Conservation (phyloP, 2,888 invertebrate genomes). For the Eremobia ochroleuca region DNA sequence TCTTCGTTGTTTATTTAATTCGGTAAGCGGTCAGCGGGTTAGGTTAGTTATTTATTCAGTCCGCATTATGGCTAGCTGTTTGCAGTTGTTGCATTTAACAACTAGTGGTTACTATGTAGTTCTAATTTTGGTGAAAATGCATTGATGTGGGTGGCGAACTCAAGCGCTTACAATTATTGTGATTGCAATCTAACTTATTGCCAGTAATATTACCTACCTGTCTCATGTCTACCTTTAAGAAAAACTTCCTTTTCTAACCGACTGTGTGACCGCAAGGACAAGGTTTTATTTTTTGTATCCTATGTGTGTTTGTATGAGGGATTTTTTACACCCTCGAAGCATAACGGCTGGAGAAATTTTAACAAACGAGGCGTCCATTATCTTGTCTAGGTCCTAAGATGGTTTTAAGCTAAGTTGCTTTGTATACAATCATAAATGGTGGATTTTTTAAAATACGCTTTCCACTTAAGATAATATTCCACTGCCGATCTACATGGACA, state of each 20-base stretch:
- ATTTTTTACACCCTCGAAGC: not conserved
- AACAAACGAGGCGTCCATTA: not conserved
- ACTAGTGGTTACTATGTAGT: not conserved
- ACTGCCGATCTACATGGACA: not conserved
- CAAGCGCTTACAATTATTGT: not conserved
- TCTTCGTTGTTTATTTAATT: slow-evolving; percentile 12
- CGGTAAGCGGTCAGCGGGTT: slow-evolving; percentile 1
- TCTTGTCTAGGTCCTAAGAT: too few species aligned
- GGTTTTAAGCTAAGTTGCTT: not conserved
- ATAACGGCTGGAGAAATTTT: not conserved
- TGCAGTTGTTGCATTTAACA: slow-evolving; percentile 30
- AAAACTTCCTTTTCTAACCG: not conserved
- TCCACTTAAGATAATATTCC: not conserved
- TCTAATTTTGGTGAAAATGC: slow-evolving; percentile 26
- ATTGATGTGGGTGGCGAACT: not conserved
- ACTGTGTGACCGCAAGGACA: not conserved
- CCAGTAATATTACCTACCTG: not conserved
- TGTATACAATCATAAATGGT: not conserved
- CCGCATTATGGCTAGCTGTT: slow-evolving; percentile 11
- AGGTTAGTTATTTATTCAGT: slow-evolving; percentile 18
- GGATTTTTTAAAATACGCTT: not conserved
- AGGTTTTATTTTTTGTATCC: not conserved
- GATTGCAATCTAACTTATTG: not conserved
- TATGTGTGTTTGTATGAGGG: not conserved
- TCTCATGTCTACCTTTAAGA: not conserved